Conservation (phyloP, 1,140 invertebrate genomes). For the roundworm (Caenorhabditis elegans) region WBcel235 BX284606.5:5235001-5235500, state of each 20-base stretch:
- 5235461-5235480: neutral
- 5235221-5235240: neutral
- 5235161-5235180: neutral
- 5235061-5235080: neutral
- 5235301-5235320: neutral
- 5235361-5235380: neutral
- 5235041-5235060: neutral
- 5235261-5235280: constrained; percentile 9
- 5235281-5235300: neutral
- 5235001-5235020: constrained; percentile 1
- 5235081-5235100: neutral
- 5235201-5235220: constrained; percentile 17
- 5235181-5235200: neutral
- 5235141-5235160: neutral
- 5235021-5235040: neutral
- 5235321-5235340: neutral
- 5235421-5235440: neutral
- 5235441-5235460: neutral
- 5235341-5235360: neutral
- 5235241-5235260: constrained; percentile 5
- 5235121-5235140: neutral
- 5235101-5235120: neutral
- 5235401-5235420: neutral
- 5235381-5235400: neutral
- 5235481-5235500: neutral